Percentiles rank a stretch among this genome's conserved stretches.
phyloP scores from a whole-genome alignment of 1,140 invertebrate species.

The Drosophila dunni region DNA sequence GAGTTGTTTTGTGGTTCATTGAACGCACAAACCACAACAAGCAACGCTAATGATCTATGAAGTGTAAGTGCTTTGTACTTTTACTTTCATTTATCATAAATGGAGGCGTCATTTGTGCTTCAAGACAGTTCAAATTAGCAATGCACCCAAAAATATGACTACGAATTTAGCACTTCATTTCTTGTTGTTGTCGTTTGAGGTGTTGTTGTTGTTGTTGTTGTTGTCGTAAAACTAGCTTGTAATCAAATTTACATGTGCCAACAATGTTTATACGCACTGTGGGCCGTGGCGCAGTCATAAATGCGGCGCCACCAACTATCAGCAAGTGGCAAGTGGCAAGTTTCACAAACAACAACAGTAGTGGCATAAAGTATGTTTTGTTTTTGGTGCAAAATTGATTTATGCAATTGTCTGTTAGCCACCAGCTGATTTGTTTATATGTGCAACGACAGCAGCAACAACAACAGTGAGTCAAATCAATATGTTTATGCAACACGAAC shows the following conservation, averaged over 20 bases:
- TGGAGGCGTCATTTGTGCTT: constrained; percentile 71
- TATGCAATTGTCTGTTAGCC: constrained; percentile 78
- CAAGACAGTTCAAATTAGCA: constrained; percentile 69
- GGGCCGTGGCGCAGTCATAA: constrained; percentile 49
- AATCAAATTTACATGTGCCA: constrained; percentile 78
- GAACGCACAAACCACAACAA: constrained; percentile 57
- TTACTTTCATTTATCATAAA: constrained; percentile 83
- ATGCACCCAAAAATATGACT: constrained; percentile 46
- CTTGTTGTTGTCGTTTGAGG: constrained; percentile 22
- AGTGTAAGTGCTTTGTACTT: constrained; percentile 71
- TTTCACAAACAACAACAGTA: constrained; percentile 22
- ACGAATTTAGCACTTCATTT: constrained; percentile 71
- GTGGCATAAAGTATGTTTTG: background rate
- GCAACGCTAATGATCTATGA: constrained; percentile 78
- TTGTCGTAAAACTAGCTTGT: constrained; percentile 76
- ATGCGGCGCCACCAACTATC: constrained; percentile 21
- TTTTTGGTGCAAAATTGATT: constrained; percentile 74
- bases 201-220: constrained; percentile 44
- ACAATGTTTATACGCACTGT: constrained; percentile 68
- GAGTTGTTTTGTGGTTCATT: constrained; percentile 58
- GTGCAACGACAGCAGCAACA: constrained; percentile 55
- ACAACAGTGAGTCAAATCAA: constrained; percentile 62
- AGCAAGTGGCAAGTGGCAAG: constrained; percentile 20
- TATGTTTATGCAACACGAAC: constrained; percentile 76
- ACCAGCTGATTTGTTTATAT: constrained; percentile 80